phyloP scores from a whole-genome alignment of 2,888 invertebrate species.

The Drosophila anomelani region DNA sequence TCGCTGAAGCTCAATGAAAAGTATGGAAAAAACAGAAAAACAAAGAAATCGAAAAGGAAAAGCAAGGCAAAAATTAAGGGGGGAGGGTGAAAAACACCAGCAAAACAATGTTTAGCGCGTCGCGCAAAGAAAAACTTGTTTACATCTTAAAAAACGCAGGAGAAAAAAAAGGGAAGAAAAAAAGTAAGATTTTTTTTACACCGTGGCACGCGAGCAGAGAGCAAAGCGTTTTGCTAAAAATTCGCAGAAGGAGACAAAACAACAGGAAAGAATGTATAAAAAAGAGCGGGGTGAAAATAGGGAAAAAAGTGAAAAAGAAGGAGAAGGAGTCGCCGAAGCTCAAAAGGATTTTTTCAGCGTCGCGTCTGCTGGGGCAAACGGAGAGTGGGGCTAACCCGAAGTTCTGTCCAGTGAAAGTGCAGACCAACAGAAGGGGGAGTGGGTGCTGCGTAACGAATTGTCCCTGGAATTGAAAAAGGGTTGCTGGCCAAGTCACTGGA shows the following conservation, averaged over 20 bases:
- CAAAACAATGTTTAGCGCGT: constrained; percentile 57
- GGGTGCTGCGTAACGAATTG: constrained; percentile 21
- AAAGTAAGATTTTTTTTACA: constrained; percentile 38
- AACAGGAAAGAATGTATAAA: constrained; percentile 33
- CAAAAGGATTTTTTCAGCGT: constrained; percentile 66
- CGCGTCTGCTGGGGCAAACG: constrained; percentile 56
- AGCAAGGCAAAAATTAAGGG: neutral
- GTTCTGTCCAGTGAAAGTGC: constrained; percentile 74
- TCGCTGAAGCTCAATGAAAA: constrained; percentile 63
- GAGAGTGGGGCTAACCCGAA: constrained; percentile 32
- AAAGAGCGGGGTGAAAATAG: constrained; percentile 18
- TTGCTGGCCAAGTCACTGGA: constrained; percentile 30
- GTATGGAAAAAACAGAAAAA: constrained; percentile 43
- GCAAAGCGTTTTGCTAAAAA: constrained; percentile 45
- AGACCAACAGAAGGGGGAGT: constrained; percentile 23
- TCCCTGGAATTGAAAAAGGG: constrained; percentile 34
- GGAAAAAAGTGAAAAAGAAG: constrained; percentile 51
- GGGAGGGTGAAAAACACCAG: constrained; percentile 30
- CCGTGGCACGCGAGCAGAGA: constrained; percentile 63
- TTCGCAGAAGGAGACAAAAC: constrained; percentile 45
- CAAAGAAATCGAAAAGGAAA: constrained; percentile 32
- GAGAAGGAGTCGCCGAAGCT: constrained; percentile 48
- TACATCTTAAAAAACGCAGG: constrained; percentile 76
- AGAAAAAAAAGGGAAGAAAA: constrained; percentile 45
- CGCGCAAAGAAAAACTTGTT: constrained; percentile 77